Conservation (phyloP, 2,888 invertebrate species). For the Pherbina coryleti region DNA sequence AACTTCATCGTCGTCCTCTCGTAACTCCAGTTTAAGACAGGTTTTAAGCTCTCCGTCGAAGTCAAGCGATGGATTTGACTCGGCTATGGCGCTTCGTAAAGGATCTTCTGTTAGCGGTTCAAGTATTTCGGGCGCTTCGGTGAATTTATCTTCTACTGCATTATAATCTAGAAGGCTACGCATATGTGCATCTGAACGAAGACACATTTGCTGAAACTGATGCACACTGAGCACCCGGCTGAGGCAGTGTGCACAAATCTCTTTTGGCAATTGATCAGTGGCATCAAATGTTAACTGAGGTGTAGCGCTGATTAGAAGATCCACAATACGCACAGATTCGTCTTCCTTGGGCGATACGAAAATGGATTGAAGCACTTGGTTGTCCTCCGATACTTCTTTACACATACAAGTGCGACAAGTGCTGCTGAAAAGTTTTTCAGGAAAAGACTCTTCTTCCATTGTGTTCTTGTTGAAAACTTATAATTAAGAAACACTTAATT, state of each 20-base stretch:
- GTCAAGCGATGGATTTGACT: background rate
- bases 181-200: slow-evolving; percentile 53
- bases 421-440: slow-evolving; percentile 1
- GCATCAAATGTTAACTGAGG: slow-evolving; percentile 63
- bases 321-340: slow-evolving; percentile 50
- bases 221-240: slow-evolving; percentile 71
- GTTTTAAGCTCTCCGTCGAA: slow-evolving; percentile 20
- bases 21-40: slow-evolving; percentile 31
- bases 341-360: slow-evolving; percentile 23
- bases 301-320: slow-evolving; percentile 63
- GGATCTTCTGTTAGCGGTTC: slow-evolving; percentile 29
- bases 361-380: slow-evolving; percentile 29
- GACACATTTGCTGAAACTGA: slow-evolving; percentile 70
- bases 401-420: slow-evolving; percentile 46
- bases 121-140: background rate
- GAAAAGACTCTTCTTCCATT: background rate
- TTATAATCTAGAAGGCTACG: slow-evolving; percentile 25
- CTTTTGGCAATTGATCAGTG: slow-evolving; percentile 75
- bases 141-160: slow-evolving; percentile 15
- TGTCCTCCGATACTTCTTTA: background rate
- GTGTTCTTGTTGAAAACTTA: background rate
- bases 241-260: slow-evolving; percentile 73
- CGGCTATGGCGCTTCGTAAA: slow-evolving; percentile 1
- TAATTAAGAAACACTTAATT: background rate
- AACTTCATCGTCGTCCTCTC: slow-evolving; percentile 34